These are phyloP conservation scores for Chloebia gouldiae DNA, from an alignment of 2,113 vertebrate genomes.

Conservation along the genomic window DNA sequence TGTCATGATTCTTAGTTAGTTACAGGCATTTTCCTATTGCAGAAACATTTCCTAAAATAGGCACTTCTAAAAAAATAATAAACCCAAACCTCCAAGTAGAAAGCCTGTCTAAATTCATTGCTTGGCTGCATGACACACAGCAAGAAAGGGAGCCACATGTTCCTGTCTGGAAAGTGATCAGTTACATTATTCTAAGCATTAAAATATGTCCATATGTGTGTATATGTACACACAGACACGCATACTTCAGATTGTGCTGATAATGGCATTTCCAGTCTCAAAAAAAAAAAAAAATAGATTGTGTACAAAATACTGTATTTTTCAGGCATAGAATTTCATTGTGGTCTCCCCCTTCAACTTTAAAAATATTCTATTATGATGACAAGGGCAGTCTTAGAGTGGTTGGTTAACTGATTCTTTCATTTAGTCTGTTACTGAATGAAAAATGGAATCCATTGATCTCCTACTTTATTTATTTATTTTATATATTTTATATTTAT, in stretches of 20 bases:
- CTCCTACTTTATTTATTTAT: neutral
- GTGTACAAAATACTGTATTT: neutral
- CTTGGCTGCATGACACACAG: constrained; percentile 36
- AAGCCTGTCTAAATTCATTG: constrained; percentile 37
- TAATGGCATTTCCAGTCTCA: constrained; percentile 36
- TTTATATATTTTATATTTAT: too few species aligned
- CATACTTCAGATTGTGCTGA: constrained; percentile 17
- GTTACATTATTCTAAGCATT: constrained; percentile 36
- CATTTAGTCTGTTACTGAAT: neutral
- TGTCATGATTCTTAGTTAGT: neutral
- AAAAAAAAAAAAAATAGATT: neutral
- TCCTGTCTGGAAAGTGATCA: constrained; percentile 60
- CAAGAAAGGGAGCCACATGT: constrained; percentile 57
- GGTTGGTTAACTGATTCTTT: neutral
- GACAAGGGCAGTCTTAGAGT: neutral
- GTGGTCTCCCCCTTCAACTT: neutral
- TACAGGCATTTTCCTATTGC: neutral
- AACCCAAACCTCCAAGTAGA: constrained; percentile 15
- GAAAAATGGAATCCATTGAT: neutral
- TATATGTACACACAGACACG: constrained; percentile 1
- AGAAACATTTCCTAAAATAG: constrained; percentile 29
- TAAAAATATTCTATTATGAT: neutral
- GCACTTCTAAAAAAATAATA: neutral
- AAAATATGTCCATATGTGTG: constrained; percentile 13
- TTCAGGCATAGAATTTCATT: neutral